These are phyloP conservation scores for Exocentrus adspersus DNA, from an alignment of 2,888 invertebrate species.

Conservation along the genomic window DNA sequence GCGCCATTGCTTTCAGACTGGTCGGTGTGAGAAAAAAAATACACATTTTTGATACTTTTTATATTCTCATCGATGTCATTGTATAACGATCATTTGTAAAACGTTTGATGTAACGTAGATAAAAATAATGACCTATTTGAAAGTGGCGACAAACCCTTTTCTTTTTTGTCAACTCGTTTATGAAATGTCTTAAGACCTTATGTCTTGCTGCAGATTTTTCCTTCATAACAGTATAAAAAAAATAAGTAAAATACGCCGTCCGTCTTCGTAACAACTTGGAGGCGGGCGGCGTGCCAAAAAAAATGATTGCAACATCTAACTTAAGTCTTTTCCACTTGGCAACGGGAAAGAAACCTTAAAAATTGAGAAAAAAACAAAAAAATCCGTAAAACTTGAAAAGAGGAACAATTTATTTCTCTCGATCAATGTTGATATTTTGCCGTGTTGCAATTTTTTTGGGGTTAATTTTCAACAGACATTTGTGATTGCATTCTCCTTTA, in stretches of 20 bases:
- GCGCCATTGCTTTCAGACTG: constrained; percentile 49
- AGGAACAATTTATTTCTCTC: constrained; percentile 57
- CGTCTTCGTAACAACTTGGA: constrained; percentile 40
- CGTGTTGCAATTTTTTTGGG: constrained; percentile 27
- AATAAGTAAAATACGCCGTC: constrained; percentile 57
- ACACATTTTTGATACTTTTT: constrained; percentile 61
- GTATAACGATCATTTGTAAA: constrained; percentile 53
- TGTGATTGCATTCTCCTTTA: constrained; percentile 37
- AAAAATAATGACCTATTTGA: constrained; percentile 46
- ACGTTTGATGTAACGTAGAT: constrained; percentile 36
- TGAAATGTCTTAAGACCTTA: constrained; percentile 65
- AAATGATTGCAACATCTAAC: constrained; percentile 62
- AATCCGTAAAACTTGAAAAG: constrained; percentile 60
- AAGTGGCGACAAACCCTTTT: constrained; percentile 51
- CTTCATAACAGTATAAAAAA: constrained; percentile 60
- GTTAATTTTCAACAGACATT: constrained; percentile 28
- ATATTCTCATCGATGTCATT: constrained; percentile 57
- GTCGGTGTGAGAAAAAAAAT: constrained; percentile 43
- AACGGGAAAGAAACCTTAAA: constrained; percentile 50
- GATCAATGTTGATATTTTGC: constrained; percentile 41
- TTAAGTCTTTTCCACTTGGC: constrained; percentile 64
- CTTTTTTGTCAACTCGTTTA: constrained; percentile 48
- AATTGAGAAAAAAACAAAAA: constrained; percentile 57
- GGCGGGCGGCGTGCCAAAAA: constrained; percentile 56
- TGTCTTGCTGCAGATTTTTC: constrained; percentile 63